These are phyloP conservation scores for Cryptotermes secundus DNA, from an alignment of 1,140 invertebrate genomes.

Conservation along the genomic window DNA sequence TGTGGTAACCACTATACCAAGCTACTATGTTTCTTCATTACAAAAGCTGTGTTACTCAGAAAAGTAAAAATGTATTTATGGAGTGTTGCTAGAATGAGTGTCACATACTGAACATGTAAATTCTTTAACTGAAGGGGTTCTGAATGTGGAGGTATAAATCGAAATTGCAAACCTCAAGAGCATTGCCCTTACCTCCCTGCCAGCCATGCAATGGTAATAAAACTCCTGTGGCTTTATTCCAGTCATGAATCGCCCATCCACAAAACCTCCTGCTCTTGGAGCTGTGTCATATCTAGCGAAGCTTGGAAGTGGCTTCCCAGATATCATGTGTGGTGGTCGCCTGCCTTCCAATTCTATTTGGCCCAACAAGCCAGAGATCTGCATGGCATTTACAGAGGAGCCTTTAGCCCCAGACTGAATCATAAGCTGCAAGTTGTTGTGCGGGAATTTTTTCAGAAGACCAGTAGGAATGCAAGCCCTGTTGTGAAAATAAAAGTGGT, in stretches of 20 bases:
- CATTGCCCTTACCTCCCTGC: slow-evolving; percentile 68
- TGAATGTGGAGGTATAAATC: no score
- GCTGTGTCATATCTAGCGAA: slow-evolving; percentile 88
- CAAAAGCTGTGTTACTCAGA: no score
- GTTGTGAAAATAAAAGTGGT: slow-evolving; percentile 36
- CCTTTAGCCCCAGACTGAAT: slow-evolving; percentile 98
- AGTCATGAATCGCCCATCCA: slow-evolving; percentile 94
- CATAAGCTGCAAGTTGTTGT: slow-evolving; percentile 97
- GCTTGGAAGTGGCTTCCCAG: slow-evolving; percentile 88
- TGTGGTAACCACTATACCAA: no score
- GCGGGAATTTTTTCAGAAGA: slow-evolving; percentile 83
- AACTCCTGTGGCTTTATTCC: slow-evolving; percentile 97
- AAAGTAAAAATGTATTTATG: no score
- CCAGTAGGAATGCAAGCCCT: slow-evolving; percentile 76
- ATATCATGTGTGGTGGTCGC: slow-evolving; percentile 91
- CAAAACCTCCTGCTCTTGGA: slow-evolving; percentile 94
- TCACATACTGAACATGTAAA: no score
- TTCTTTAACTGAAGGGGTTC: no score
- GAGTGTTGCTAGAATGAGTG: no score
- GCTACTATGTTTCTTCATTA: no score
- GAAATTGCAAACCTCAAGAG: neutral
- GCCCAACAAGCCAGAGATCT: slow-evolving; percentile 94
- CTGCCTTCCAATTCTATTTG: slow-evolving; percentile 99
- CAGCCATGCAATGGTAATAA: slow-evolving; percentile 99
- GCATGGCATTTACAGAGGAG: slow-evolving; percentile 93